phyloP scores from a whole-genome alignment of 2,888 invertebrate genomes.

The Tortrix viridana region DNA sequence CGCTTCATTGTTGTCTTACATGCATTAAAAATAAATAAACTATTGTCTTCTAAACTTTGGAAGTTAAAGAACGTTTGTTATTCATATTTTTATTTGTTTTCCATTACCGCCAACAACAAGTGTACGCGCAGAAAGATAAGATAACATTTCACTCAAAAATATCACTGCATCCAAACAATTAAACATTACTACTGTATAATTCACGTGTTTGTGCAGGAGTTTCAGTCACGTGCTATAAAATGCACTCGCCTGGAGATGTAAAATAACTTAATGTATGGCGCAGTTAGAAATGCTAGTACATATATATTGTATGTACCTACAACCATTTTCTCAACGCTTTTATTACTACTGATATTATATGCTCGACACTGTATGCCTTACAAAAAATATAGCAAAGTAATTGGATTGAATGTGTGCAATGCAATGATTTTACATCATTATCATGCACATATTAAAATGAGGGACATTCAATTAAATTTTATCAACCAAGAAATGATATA shows the following conservation, averaged over 20 bases:
- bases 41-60: too few species aligned
- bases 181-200: slow-evolving; percentile 7
- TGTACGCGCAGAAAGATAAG: slow-evolving; percentile 5
- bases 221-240: slow-evolving; percentile 11
- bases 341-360: too few species aligned
- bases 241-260: background rate
- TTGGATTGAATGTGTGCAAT: too few species aligned
- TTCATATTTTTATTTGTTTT: background rate
- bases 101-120: slow-evolving; percentile 1
- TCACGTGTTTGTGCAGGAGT: slow-evolving; percentile 6
- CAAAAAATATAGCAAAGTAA: background rate
- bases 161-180: slow-evolving; percentile 11
- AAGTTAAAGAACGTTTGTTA: background rate
- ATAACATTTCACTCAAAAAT: slow-evolving; percentile 9
- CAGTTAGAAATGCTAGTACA: background rate
- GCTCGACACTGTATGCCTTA: background rate
- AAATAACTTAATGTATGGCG: too few species aligned
- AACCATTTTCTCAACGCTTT: too few species aligned
- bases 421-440: too few species aligned
- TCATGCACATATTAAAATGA: too few species aligned
- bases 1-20: too few species aligned
- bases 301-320: background rate
- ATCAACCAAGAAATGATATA: too few species aligned
- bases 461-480: too few species aligned
- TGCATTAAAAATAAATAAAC: too few species aligned